Percentiles rank a stretch among this genome's conserved stretches.
Conservation (phyloP, 2,888 invertebrate species). For the Lamellibrachia satsuma region DNA sequence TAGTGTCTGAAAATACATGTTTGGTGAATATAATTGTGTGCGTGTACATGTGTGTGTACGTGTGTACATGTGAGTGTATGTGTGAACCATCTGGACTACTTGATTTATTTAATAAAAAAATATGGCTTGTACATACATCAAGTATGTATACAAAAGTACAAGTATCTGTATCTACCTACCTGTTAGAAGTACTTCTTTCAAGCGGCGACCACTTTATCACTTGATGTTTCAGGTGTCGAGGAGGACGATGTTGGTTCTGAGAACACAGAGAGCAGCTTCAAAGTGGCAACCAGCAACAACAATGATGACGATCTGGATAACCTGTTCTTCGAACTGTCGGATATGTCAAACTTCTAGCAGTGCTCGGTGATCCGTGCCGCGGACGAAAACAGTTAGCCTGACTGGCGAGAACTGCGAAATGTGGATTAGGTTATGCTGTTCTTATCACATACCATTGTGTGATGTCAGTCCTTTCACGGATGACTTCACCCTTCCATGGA, state of each 20-base stretch:
- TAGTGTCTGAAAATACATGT: too few species aligned
- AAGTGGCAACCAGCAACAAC: constrained; percentile 39
- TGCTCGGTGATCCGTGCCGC: background rate
- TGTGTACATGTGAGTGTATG: background rate
- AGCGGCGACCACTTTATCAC: background rate
- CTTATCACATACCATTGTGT: too few species aligned
- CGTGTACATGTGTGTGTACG: too few species aligned
- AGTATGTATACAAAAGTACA: too few species aligned
- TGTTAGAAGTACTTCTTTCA: too few species aligned
- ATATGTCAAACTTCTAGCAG: constrained; percentile 32
- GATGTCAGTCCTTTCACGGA: background rate
- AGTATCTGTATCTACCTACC: too few species aligned
- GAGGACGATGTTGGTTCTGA: constrained; percentile 41
- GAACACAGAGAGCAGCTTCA: constrained; percentile 38
- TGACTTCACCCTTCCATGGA: too few species aligned
- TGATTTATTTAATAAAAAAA: too few species aligned
- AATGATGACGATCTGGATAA: constrained; percentile 45
- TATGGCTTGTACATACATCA: too few species aligned
- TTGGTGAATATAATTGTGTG: too few species aligned
- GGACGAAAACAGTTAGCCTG: background rate
- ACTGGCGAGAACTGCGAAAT: constrained; percentile 2
- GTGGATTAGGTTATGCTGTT: background rate
- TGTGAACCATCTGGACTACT: too few species aligned
- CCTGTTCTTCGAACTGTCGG: constrained; percentile 43
- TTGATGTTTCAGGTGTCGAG: background rate